Percentiles rank a stretch among this genome's conserved stretches.
These are phyloP conservation scores for Hetaerina americana DNA, from an alignment of 1,140 invertebrate genomes.

Conservation along the genomic window DNA sequence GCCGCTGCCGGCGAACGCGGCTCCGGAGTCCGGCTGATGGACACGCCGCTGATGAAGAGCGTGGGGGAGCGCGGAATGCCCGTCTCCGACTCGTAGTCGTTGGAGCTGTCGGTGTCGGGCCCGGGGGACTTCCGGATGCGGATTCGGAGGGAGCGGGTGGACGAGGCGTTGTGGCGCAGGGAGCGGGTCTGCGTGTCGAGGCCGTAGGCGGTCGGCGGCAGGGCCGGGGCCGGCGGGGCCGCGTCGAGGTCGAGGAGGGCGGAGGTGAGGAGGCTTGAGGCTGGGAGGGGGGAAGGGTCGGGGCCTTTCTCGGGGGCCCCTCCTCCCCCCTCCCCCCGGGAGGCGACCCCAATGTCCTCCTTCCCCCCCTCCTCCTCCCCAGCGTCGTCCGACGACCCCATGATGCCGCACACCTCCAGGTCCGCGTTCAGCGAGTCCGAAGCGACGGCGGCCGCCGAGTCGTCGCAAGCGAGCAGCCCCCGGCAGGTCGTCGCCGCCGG, in stretches of 20 bases:
- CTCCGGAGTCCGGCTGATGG: slow-evolving; percentile 40
- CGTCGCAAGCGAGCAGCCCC: too few species aligned
- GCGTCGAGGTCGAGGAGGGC: neutral
- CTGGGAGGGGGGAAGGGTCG: neutral
- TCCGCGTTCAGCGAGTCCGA: slow-evolving; percentile 36
- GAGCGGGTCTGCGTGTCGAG: neutral
- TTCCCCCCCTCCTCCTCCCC: slow-evolving; percentile 1
- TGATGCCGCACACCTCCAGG: slow-evolving; percentile 32
- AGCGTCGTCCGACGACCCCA: slow-evolving; percentile 21
- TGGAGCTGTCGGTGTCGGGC: slow-evolving; percentile 37
- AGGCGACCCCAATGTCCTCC: too few species aligned
- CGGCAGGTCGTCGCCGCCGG: too few species aligned
- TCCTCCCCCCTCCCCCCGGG: too few species aligned
- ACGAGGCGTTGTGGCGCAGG: slow-evolving; percentile 1
- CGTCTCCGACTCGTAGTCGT: slow-evolving; percentile 42
- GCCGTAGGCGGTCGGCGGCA: neutral
- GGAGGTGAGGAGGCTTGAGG: neutral
- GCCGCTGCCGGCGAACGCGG: slow-evolving; percentile 31
- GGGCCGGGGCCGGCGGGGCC: neutral
- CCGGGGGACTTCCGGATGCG: slow-evolving; percentile 15
- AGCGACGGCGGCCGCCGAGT: slow-evolving; percentile 24
- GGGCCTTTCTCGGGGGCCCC: too few species aligned
- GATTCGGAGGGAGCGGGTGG: slow-evolving; percentile 8
- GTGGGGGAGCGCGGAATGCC: slow-evolving; percentile 44
- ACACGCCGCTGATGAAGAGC: slow-evolving; percentile 44